Conservation (phyloP, 2,888 invertebrate genomes). For the Ochlodes sylvanus region DNA sequence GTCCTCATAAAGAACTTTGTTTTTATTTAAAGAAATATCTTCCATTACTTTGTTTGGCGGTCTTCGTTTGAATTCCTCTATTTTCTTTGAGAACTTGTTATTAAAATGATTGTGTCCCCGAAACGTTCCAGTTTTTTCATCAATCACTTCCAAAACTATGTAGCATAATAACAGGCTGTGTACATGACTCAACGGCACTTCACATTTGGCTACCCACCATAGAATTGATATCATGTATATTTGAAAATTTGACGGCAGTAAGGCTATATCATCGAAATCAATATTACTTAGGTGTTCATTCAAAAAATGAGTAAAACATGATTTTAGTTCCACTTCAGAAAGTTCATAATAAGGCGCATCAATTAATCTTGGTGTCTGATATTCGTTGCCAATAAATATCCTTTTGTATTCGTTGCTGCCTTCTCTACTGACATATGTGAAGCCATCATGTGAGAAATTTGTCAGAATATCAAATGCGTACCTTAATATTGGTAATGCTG, state of each 20-base stretch:
- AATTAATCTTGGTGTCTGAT: constrained; percentile 53
- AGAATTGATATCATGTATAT: constrained; percentile 84
- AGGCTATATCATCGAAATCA: constrained; percentile 63
- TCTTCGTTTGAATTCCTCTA: constrained; percentile 61
- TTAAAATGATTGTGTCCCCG: constrained; percentile 78
- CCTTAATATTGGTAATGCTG: constrained; percentile 86
- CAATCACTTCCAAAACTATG: constrained; percentile 84
- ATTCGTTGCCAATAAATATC: constrained; percentile 57
- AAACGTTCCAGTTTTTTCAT: constrained; percentile 83
- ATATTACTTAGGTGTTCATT: constrained; percentile 66
- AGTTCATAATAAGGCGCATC: constrained; percentile 58
- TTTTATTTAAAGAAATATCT: constrained; percentile 71
- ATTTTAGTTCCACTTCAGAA: constrained; percentile 56
- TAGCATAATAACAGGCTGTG: constrained; percentile 85
- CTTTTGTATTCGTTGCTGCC: constrained; percentile 61
- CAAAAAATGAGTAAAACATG: constrained; percentile 79
- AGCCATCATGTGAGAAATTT: constrained; percentile 65
- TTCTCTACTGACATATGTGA: constrained; percentile 70
- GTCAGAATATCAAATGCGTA: constrained; percentile 83
- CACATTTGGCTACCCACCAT: constrained; percentile 84
- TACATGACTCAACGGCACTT: constrained; percentile 74
- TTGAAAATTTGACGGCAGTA: constrained; percentile 85
- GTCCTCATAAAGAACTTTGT: constrained; percentile 83
- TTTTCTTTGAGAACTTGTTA: constrained; percentile 70
- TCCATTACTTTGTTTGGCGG: constrained; percentile 44